Evolutionary conservation across 2,888 invertebrate genomes (phyloP).

Genomic region (Horisme vitalbata): DNA sequence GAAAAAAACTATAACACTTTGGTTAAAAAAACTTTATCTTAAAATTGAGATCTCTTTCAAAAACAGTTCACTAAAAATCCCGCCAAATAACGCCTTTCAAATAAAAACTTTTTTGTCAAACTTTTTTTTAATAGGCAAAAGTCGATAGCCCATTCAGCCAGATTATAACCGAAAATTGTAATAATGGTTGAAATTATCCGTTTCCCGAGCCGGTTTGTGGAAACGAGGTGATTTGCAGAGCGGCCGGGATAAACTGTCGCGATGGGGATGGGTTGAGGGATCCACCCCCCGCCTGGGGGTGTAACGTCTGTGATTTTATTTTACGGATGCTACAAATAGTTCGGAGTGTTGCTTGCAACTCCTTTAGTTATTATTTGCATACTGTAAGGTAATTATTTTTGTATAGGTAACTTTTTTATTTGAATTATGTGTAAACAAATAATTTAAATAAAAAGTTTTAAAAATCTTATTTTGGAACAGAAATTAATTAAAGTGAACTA

Average conservation of each 20-base stretch:
- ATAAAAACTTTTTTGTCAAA: slow-evolving; percentile 1
- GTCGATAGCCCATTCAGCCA: not conserved
- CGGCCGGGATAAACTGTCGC: slow-evolving; percentile 65
- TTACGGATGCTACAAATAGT: too few species aligned
- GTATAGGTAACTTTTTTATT: too few species aligned
- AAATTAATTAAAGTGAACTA: too few species aligned
- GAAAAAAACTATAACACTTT: too few species aligned
- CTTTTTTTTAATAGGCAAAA: not conserved
- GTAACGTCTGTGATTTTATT: not conserved
- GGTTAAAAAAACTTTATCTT: too few species aligned
- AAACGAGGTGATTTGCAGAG: slow-evolving; percentile 65
- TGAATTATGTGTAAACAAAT: too few species aligned
- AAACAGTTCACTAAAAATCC: not conserved
- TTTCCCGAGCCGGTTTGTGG: slow-evolving; percentile 47
- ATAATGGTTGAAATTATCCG: slow-evolving; percentile 53
- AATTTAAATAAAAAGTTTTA: too few species aligned
- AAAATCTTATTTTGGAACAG: too few species aligned
- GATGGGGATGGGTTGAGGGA: slow-evolving; percentile 38
- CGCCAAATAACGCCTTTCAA: not conserved
- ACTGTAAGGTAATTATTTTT: too few species aligned
- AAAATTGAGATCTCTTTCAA: too few species aligned
- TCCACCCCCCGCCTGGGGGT: slow-evolving; percentile 13
- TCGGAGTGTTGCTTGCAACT: too few species aligned
- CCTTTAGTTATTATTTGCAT: too few species aligned
- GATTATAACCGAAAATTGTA: slow-evolving; percentile 15